phyloP scores from a whole-genome alignment of 1,140 invertebrate genomes.

The Nasonia longicornis region DNA sequence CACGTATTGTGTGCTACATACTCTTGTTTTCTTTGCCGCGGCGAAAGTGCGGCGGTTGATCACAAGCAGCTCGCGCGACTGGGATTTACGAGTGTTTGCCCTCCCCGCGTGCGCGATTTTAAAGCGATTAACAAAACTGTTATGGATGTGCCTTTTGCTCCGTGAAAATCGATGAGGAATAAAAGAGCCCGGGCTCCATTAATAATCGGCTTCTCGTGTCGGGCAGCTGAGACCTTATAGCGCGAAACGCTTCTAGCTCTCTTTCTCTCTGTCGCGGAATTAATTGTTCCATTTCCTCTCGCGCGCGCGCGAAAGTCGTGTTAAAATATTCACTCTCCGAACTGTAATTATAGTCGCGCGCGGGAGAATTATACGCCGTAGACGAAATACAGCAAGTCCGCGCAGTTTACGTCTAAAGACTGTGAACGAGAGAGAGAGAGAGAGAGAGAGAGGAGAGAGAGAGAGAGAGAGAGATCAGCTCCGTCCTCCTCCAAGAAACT shows the following conservation, averaged over 20 bases:
- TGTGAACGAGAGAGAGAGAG: background rate
- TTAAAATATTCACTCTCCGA: constrained; percentile 33
- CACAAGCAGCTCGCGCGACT: background rate
- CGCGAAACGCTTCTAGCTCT: background rate
- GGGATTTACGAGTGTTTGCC: background rate
- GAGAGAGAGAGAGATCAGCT: background rate
- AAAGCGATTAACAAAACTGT: background rate
- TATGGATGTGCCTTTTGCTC: background rate
- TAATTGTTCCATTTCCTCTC: constrained; percentile 28
- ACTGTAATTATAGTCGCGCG: constrained; percentile 38
- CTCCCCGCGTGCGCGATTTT: background rate
- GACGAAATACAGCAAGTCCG: constrained; percentile 21
- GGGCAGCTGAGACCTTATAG: too few relatives aligned
- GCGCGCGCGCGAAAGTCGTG: constrained; percentile 14
- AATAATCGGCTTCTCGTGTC: background rate
- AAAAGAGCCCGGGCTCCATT: background rate
- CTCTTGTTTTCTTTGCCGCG: background rate
- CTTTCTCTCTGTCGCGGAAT: background rate
- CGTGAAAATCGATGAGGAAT: background rate
- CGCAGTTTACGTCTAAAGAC: constrained; percentile 13
- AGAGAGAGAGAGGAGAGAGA: background rate
- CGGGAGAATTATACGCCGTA: constrained; percentile 29
- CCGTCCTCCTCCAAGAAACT: constrained; percentile 23
- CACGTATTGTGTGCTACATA: background rate
- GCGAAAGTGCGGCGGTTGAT: constrained; percentile 3